Conservation (phyloP, 2,888 invertebrate genomes). For the Tinea semifulvella region DNA sequence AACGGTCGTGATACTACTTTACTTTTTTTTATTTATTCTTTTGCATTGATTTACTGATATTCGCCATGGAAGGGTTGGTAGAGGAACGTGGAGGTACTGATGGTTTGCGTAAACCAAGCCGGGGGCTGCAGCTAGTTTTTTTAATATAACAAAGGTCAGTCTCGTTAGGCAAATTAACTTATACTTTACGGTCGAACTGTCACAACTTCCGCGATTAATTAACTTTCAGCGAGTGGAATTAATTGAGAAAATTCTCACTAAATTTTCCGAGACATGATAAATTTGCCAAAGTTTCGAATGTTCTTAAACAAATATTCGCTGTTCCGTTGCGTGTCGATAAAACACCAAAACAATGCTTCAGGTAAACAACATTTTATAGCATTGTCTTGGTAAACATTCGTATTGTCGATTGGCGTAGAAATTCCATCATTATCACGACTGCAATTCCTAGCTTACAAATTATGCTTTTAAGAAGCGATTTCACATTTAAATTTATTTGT, state of each 20-base stretch:
- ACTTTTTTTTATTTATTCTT: too few relatives aligned
- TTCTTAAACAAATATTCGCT: constrained; percentile 5
- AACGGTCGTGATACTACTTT: too few relatives aligned
- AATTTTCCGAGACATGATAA: constrained; percentile 31
- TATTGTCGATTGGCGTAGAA: not conserved
- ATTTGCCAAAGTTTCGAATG: constrained; percentile 27
- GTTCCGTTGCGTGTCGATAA: constrained; percentile 5
- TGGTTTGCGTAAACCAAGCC: too few relatives aligned
- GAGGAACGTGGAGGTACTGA: too few relatives aligned
- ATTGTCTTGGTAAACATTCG: not conserved
- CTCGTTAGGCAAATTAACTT: constrained; percentile 16
- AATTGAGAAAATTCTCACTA: constrained; percentile 35
- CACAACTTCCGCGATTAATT: constrained; percentile 32
- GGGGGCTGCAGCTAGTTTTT: not conserved
- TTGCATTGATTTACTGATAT: too few relatives aligned
- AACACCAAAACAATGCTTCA: not conserved
- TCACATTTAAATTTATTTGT: too few relatives aligned
- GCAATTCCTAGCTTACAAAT: too few relatives aligned
- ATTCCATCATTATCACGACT: too few relatives aligned
- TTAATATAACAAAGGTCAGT: constrained; percentile 15
- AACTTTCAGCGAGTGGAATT: constrained; percentile 33
- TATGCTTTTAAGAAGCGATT: too few relatives aligned
- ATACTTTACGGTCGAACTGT: constrained; percentile 24
- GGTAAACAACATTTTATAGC: constrained; percentile 1
- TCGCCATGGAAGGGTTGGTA: too few relatives aligned